These are phyloP conservation scores for Lasioglossum oenotherae DNA, from an alignment of 2,888 invertebrate species.

Conservation along the genomic window DNA sequence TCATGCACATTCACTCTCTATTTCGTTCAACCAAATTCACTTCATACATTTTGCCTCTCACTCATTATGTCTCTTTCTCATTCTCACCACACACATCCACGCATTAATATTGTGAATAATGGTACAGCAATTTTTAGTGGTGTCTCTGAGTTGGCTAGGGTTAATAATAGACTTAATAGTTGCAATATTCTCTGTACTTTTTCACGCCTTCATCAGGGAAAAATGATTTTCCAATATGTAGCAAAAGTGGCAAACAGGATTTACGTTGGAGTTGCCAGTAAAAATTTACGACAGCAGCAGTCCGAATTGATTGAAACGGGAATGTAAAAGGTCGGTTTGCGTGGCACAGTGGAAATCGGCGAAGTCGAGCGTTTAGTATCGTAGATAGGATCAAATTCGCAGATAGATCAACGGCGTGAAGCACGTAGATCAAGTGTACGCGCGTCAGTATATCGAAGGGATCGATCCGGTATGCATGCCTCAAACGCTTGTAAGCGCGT, in stretches of 20 bases:
- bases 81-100: too few species aligned
- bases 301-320: neutral
- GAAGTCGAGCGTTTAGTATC: conserved; percentile 1
- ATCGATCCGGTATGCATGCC: conserved; percentile 51
- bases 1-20: too few species aligned
- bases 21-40: too few species aligned
- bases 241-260: neutral
- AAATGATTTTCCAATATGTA: neutral
- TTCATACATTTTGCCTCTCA: too few species aligned
- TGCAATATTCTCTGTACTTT: too few species aligned
- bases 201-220: too few species aligned
- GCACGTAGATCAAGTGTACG: conserved; percentile 28
- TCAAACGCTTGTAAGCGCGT: conserved; percentile 47
- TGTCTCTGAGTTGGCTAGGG: too few species aligned
- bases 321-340: neutral
- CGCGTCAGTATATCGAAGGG: conserved; percentile 36
- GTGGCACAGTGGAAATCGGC: neutral
- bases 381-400: neutral
- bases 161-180: too few species aligned
- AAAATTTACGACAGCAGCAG: neutral
- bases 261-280: neutral
- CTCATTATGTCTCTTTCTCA: too few species aligned
- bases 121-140: too few species aligned
- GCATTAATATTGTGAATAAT: too few species aligned
- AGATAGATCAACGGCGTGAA: conserved; percentile 1